phyloP scores from a whole-genome alignment of 2,113 vertebrate genomes.

The Channa argus region DNA sequence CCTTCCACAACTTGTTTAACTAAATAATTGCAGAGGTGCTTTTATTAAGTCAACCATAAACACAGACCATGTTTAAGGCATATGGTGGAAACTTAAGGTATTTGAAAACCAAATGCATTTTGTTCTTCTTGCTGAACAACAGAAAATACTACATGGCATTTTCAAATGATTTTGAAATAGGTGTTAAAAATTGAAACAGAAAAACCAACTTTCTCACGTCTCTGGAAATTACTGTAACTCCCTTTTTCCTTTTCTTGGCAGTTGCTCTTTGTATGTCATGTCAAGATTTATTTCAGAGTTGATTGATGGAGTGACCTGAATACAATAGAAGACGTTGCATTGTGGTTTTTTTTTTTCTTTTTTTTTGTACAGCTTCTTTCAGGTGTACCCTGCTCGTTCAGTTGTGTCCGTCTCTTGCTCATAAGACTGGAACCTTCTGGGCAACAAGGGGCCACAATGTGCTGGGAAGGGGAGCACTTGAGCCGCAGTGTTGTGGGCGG shows the following conservation, averaged over 20 bases:
- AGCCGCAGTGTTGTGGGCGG: constrained; percentile 72
- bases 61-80: too few relatives aligned
- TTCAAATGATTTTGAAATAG: constrained; percentile 23
- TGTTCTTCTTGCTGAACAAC: background rate
- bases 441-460: constrained; percentile 78
- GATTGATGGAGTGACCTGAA: constrained; percentile 79
- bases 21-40: too few relatives aligned
- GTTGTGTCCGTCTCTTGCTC: constrained; percentile 71
- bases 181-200: constrained; percentile 24
- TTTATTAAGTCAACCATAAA: too few relatives aligned
- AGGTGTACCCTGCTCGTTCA: constrained; percentile 76
- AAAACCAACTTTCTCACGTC: constrained; percentile 63
- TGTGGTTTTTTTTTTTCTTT: constrained; percentile 63
- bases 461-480: constrained; percentile 81
- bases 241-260: constrained; percentile 53
- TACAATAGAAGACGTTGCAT: constrained; percentile 66
- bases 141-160: background rate
- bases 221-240: constrained; percentile 62
- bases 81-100: too few relatives aligned
- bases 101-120: too few relatives aligned
- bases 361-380: constrained; percentile 65
- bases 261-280: constrained; percentile 67
- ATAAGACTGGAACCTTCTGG: constrained; percentile 72
- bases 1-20: too few relatives aligned
- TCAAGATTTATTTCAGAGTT: constrained; percentile 74